Base-by-base conservation (phyloP, 2,797 vertebrate species). In the Acipenser ruthenus region DNA sequence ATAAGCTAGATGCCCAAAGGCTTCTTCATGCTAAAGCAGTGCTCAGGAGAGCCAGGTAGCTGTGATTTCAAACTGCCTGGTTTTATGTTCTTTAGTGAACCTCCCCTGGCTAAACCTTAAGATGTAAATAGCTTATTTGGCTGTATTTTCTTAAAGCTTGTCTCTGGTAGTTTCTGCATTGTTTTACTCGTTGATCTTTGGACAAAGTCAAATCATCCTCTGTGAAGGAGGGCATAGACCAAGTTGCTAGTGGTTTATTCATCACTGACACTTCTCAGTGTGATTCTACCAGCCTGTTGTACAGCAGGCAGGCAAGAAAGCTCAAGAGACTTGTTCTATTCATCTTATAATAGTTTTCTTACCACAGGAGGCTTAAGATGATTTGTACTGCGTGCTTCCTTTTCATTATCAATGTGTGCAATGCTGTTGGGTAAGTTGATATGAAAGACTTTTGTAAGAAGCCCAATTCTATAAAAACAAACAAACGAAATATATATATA, bases 261-360 rank as follows among this genome's bases (percentile, higher is more conserved):
- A 69, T 75, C 65, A 77, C 75, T 86, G 83, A 83, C 77, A 80
- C 77, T 72, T 83, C 80, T 80, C 81, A 78, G 70, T 83, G 79
- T 83, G 84, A 85, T 85, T 68, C 72, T 80, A 81, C 81, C 79
- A 75, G 78, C 74, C 74, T 84, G 85, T 83, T 79, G 70, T 80
- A 84, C 87, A 85, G 82, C 74, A 86, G 82, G 77, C 78, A 79
- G 75, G 73, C 73, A 82, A 73, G 66, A 80, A 79, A 73, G 67
- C 88, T 86, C 74, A 77, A 73, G 83, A 89, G 83, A 84, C 71
- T 74, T 72, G 73, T 84, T 77, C 80, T 81, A 76, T 89, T 89
- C 84, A 82, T 86, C 85, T 82, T 73, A 82, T 87, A 84, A 85
- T 84, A 86, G 83, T 85, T 85, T 87, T 79, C 78, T 81, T 88